Conservation (phyloP, 2,797 vertebrate genomes). For the Acanthiza pusilla region DNA sequence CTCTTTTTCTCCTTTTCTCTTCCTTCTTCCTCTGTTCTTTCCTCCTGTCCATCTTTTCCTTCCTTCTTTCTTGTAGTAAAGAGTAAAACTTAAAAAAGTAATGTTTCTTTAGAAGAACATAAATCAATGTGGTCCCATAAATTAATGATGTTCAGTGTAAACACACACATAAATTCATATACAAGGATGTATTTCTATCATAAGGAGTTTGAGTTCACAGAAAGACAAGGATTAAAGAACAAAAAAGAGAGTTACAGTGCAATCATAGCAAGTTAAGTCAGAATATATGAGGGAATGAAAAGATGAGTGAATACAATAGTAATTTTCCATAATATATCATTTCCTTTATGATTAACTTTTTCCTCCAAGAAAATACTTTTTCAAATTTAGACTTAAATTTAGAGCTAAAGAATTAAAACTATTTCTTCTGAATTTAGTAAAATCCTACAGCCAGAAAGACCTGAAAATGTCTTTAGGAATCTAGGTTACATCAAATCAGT, state of each 20-base stretch:
- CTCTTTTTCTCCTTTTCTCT: too few relatives aligned
- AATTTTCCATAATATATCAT: not conserved
- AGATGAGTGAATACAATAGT: not conserved
- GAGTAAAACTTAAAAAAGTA: not conserved
- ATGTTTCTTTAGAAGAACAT: not conserved
- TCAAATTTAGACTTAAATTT: not conserved
- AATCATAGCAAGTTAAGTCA: not conserved
- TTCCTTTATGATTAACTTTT: not conserved
- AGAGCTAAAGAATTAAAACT: not conserved
- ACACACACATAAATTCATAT: not conserved
- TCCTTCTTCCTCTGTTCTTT: not conserved
- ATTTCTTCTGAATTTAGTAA: not conserved
- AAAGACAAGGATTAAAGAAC: not conserved
- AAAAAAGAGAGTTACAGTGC: not conserved
- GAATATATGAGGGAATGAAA: not conserved
- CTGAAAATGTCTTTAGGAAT: not conserved
- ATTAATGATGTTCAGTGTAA: not conserved
- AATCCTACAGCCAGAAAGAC: not conserved
- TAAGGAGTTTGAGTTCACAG: not conserved
- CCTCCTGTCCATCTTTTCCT: not conserved
- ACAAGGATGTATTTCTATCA: not conserved
- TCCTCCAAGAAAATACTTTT: not conserved
- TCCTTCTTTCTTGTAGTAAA: not conserved
- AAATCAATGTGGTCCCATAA: not conserved
- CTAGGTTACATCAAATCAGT: not conserved